These are phyloP conservation scores for Petrolisthes manimaculis DNA, from an alignment of 2,888 invertebrate species.

Conservation along the genomic window DNA sequence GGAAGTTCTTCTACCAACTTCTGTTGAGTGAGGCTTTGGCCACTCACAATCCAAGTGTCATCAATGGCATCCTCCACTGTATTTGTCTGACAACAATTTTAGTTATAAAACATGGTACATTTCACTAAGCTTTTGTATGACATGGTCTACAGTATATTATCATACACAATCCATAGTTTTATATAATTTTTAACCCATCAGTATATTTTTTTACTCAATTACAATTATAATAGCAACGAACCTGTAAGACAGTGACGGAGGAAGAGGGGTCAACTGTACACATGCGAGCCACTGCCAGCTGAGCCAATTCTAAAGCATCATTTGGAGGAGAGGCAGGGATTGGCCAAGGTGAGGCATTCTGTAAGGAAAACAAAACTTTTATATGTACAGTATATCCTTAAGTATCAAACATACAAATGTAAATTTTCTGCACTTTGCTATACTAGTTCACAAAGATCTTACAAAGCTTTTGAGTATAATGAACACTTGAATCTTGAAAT, in stretches of 20 bases:
- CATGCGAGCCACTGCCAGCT: conserved; percentile 86
- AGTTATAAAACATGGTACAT: too few relatives aligned
- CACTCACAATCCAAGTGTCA: conserved; percentile 92
- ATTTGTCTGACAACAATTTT: conserved; percentile 72
- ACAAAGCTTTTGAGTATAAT: too few relatives aligned
- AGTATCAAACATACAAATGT: too few relatives aligned
- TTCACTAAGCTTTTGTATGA: background rate
- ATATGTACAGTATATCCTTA: too few relatives aligned
- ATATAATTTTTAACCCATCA: background rate
- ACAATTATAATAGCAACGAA: conserved; percentile 68
- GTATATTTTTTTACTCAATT: too few relatives aligned
- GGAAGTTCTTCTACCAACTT: conserved; percentile 78
- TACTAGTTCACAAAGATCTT: too few relatives aligned
- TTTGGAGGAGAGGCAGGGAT: conserved; percentile 83
- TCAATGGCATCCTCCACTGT: conserved; percentile 83
- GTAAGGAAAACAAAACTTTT: background rate
- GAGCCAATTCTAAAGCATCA: conserved; percentile 83
- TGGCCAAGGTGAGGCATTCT: conserved; percentile 86
- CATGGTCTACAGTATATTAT: too few relatives aligned
- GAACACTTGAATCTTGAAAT: too few relatives aligned
- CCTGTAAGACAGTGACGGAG: conserved; percentile 77
- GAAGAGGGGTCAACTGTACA: conserved; percentile 83
- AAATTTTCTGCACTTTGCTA: too few relatives aligned
- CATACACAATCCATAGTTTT: background rate
- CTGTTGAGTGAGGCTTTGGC: conserved; percentile 83